Evolutionary conservation across 2,888 invertebrate genomes (phyloP).

Genomic region (Micropterix aruncella): DNA sequence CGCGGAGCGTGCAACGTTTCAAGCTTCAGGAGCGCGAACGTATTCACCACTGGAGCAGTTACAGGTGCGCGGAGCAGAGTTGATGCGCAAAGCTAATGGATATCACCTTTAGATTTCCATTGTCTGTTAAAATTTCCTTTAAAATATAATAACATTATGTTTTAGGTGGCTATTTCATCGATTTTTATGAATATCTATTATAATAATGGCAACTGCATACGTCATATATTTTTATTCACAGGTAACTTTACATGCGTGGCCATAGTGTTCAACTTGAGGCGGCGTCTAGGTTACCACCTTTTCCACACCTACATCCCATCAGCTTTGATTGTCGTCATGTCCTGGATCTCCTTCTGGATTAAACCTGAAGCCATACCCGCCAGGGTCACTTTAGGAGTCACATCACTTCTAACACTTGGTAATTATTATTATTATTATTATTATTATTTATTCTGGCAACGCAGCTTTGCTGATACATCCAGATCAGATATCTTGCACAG

Average conservation of each 20-base stretch:
- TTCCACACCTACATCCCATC: conserved; percentile 90
- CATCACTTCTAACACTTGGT: conserved; percentile 74
- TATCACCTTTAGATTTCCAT: too few relatives aligned
- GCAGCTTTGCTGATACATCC: too few relatives aligned
- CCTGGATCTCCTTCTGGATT: conserved; percentile 95
- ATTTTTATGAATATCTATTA: background rate
- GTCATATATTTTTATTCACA: conserved; percentile 22
- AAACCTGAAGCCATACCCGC: conserved; percentile 88
- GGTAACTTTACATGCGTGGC: conserved; percentile 88
- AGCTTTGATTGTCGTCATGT: conserved; percentile 85
- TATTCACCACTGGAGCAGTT: too few relatives aligned
- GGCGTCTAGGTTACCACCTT: conserved; percentile 77
- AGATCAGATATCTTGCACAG: too few relatives aligned
- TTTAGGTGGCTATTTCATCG: too few relatives aligned
- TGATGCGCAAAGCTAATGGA: too few relatives aligned
- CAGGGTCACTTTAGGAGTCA: conserved; percentile 76
- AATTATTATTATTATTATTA: conserved; percentile 13
- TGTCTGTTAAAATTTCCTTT: too few relatives aligned
- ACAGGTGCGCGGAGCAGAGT: too few relatives aligned
- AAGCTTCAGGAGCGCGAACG: too few relatives aligned
- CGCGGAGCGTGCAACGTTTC: too few relatives aligned
- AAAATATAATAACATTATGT: too few relatives aligned
- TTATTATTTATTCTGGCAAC: too few relatives aligned
- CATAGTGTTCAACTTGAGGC: conserved; percentile 71
- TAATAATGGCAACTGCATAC: background rate